phyloP scores from a whole-genome alignment of 2,113 vertebrate genomes.

The Chascanopsetta lugubris region DNA sequence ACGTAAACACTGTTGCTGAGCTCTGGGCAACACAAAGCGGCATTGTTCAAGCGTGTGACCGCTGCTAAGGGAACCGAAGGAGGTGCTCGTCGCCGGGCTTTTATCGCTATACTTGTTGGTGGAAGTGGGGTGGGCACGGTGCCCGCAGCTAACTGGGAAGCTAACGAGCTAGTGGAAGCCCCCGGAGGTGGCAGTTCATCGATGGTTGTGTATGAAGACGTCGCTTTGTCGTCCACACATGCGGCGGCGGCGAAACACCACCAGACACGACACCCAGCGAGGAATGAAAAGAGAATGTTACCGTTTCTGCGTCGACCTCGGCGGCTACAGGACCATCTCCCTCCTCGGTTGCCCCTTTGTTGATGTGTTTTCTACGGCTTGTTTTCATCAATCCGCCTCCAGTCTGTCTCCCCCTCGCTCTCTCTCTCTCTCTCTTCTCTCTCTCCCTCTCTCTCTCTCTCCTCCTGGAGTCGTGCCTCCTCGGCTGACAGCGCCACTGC shows the following conservation, averaged over 20 bases:
- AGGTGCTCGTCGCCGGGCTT: neutral
- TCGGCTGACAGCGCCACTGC: slow-evolving; percentile 69
- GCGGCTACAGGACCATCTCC: slow-evolving; percentile 52
- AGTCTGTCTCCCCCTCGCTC: slow-evolving; percentile 10
- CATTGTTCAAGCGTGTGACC: slow-evolving; percentile 20
- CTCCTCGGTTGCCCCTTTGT: slow-evolving; percentile 38
- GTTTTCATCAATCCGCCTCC: slow-evolving; percentile 71
- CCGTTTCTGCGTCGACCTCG: slow-evolving; percentile 62
- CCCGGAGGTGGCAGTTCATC: slow-evolving; percentile 43
- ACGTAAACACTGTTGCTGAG: slow-evolving; percentile 33
- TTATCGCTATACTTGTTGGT: neutral
- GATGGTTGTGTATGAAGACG: slow-evolving; percentile 43
- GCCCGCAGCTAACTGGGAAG: slow-evolving; percentile 53
- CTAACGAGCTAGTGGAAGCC: slow-evolving; percentile 46
- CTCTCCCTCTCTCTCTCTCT: slow-evolving; percentile 33
- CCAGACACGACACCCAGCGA: neutral
- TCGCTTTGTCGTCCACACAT: slow-evolving; percentile 57
- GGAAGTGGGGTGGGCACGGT: no score
- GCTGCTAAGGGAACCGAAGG: slow-evolving; percentile 3
- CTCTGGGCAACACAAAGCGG: slow-evolving; percentile 33
- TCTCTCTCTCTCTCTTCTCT: no score
- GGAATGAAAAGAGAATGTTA: slow-evolving; percentile 43
- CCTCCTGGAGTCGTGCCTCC: slow-evolving; percentile 69
- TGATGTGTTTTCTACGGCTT: slow-evolving; percentile 37
- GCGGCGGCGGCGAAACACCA: slow-evolving; percentile 3